These are phyloP conservation scores for Ricordea florida DNA, from an alignment of 92 coral and sea anemone genomes.

Conservation along the genomic window DNA sequence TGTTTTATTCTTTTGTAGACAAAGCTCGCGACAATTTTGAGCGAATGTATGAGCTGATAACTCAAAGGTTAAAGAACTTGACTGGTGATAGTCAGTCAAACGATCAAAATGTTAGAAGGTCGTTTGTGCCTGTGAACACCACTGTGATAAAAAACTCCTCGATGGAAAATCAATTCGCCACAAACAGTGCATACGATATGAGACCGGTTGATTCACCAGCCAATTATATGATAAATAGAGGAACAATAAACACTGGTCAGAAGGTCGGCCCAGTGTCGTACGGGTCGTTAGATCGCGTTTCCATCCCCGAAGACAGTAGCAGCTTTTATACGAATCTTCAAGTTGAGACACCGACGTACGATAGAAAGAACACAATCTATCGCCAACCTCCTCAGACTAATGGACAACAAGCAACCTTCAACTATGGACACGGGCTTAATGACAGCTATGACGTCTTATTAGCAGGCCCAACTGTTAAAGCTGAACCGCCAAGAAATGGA, in stretches of 20 bases:
- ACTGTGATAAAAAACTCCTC: background rate
- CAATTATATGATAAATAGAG: background rate
- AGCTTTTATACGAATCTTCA: background rate
- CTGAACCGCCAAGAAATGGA: background rate
- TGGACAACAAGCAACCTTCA: background rate
- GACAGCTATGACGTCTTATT: background rate
- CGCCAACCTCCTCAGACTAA: background rate
- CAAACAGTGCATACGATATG: background rate
- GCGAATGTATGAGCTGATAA: conserved; percentile 5
- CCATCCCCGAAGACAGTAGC: background rate
- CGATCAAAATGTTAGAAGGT: background rate
- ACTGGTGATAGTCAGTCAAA: background rate
- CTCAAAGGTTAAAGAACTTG: conserved; percentile 26
- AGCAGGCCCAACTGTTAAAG: background rate
- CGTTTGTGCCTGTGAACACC: background rate
- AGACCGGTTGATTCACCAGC: background rate
- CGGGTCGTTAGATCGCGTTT: background rate
- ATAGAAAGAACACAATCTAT: conserved; percentile 2
- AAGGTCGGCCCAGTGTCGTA: background rate
- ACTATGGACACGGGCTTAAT: background rate
- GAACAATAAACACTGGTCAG: background rate
- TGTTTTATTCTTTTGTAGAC: conserved; percentile 11
- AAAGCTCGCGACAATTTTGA: conserved; percentile 8
- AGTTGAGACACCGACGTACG: background rate
- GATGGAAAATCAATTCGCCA: background rate